phyloP scores from a whole-genome alignment of 2,888 invertebrate genomes.

The Pardosa pseudoannulata region DNA sequence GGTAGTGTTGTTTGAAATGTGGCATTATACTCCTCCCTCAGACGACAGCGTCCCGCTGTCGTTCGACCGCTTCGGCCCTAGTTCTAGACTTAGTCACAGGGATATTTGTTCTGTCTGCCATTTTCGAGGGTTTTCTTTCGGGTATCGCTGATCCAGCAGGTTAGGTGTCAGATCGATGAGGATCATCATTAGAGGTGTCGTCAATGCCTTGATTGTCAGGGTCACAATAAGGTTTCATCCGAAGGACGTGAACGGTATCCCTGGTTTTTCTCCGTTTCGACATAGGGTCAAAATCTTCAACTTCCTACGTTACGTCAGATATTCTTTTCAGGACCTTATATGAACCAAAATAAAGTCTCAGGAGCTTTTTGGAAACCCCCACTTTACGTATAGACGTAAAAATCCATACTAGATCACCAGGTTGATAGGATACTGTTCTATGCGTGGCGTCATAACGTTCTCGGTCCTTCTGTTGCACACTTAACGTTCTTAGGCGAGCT shows the following conservation, averaged over 20 bases:
- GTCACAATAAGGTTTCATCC: neutral
- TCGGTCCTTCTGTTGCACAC: neutral
- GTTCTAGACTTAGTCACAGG: no score
- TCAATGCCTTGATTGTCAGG: no score
- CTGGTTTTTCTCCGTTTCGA: neutral
- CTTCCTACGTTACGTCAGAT: conserved; percentile 4
- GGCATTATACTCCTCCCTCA: no score
- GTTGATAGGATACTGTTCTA: neutral
- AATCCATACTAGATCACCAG: neutral
- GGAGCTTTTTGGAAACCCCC: neutral
- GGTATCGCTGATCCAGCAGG: no score
- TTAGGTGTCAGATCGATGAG: no score
- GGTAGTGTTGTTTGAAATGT: no score
- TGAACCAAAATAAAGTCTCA: conserved; percentile 30
- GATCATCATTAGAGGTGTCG: no score
- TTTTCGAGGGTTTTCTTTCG: no score
- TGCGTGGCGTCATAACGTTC: neutral
- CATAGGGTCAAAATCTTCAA: conserved; percentile 18
- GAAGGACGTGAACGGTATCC: neutral
- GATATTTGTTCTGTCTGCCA: no score
- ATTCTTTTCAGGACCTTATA: conserved; percentile 17
- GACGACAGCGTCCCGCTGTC: no score
- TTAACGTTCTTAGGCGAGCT: neutral
- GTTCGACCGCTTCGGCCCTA: no score
- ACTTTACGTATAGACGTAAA: neutral